These are phyloP conservation scores for Volucella zonaria DNA, from an alignment of 2,888 invertebrate species.

Conservation along the genomic window DNA sequence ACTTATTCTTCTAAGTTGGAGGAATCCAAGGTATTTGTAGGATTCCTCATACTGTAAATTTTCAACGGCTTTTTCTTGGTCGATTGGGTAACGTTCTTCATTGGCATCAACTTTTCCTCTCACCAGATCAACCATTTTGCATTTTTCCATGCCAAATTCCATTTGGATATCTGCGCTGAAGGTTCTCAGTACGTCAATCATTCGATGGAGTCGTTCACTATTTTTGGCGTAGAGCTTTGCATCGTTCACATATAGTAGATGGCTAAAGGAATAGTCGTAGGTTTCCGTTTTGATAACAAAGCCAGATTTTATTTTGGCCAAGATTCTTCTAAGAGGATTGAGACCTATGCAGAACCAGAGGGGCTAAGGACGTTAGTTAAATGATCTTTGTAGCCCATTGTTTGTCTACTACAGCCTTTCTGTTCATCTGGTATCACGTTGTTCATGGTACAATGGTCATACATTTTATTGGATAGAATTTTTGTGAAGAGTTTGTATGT, in stretches of 20 bases:
- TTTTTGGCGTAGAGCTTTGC: constrained; percentile 23
- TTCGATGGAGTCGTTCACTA: constrained; percentile 6
- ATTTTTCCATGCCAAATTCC: too few species aligned
- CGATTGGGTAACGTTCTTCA: too few species aligned
- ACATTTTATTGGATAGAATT: too few species aligned
- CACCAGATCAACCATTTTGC: too few species aligned
- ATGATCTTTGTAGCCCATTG: too few species aligned
- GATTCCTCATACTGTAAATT: constrained; percentile 19
- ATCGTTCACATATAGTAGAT: constrained; percentile 1
- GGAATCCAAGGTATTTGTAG: constrained; percentile 12
- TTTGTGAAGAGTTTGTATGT: too few species aligned
- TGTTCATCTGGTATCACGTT: neutral
- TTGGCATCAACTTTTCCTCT: too few species aligned
- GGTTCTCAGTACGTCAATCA: too few species aligned
- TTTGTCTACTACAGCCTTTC: neutral
- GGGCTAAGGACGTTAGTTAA: neutral
- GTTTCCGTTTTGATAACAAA: constrained; percentile 15
- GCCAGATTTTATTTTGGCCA: neutral
- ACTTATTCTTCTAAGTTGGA: too few species aligned
- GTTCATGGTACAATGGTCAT: too few species aligned
- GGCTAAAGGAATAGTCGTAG: constrained; percentile 5
- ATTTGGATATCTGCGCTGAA: too few species aligned
- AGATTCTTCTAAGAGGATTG: constrained; percentile 6
- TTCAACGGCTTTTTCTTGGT: neutral
- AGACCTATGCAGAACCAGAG: constrained; percentile 25